Percentiles rank a stretch among this genome's conserved stretches.
Evolutionary conservation across 2,888 invertebrate species (phyloP).

Genomic region (Ferrisia virgata): DNA sequence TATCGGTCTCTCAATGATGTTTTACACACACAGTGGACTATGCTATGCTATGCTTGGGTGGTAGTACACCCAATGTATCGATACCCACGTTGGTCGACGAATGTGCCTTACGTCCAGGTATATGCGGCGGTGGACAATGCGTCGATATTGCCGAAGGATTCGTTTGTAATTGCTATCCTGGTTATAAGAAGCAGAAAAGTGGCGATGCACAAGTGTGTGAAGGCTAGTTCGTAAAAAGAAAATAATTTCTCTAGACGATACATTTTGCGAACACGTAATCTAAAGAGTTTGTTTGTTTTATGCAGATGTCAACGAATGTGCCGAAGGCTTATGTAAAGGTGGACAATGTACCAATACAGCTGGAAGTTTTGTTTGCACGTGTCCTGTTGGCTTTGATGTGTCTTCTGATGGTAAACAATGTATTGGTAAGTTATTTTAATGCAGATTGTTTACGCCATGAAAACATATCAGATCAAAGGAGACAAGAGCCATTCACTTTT

Average conservation of each 20-base stretch:
- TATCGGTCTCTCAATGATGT: background rate
- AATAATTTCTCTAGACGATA: background rate
- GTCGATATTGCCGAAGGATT: conserved; percentile 72
- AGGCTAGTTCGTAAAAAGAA: conserved; percentile 53
- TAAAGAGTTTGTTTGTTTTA: conserved; percentile 6
- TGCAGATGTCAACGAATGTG: conserved; percentile 78
- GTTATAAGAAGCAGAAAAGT: conserved; percentile 54
- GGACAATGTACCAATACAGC: conserved; percentile 72
- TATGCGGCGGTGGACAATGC: conserved; percentile 70
- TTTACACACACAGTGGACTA: conserved; percentile 58
- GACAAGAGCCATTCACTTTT: too few relatives aligned
- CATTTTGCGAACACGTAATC: background rate
- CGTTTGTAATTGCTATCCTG: conserved; percentile 73
- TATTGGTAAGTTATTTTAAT: conserved; percentile 59
- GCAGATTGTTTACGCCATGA: too few relatives aligned
- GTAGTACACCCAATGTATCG: conserved; percentile 46
- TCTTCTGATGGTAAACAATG: conserved; percentile 78
- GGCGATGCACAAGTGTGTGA: conserved; percentile 57
- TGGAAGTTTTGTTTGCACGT: conserved; percentile 71
- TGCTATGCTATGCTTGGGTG: conserved; percentile 59
- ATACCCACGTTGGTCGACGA: conserved; percentile 60
- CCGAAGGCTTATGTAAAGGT: conserved; percentile 69
- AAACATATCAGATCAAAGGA: too few relatives aligned
- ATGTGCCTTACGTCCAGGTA: conserved; percentile 70
- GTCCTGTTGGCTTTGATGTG: conserved; percentile 76